Evolutionary conservation across 1,140 invertebrate species (phyloP), one percentile per base, ranked within the genome.

Genomic region (Drosophila repleta): DNA sequence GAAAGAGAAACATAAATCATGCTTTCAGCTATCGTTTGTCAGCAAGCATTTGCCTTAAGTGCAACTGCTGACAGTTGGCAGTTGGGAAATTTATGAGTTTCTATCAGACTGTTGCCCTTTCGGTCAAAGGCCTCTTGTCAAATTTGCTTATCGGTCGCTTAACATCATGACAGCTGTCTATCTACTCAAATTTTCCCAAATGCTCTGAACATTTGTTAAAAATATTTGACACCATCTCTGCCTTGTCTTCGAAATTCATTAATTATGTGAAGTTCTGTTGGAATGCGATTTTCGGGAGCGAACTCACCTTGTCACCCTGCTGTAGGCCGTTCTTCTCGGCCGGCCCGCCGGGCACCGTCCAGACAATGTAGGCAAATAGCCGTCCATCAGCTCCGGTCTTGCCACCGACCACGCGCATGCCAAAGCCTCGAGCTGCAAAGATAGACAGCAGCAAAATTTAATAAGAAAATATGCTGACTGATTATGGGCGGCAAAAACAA

Each of bases 381-480:
- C 95, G 94, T 4, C 97, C 97, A 91, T 97, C 96, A 3, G 94
- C 92, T 17, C 95, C 95, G 4, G 95, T 94, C 90, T 98, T 98
- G 15, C 97, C 97, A 4, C 97, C 97, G 4, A 98, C 97, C 3
- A 99, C 96, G 67, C 97, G 94, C 96, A 99, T 97, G 2, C 97
- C 97, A 87, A 98, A 97, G 62, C 97, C 97, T 82, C 96, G 94
- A 60, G 96, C 97, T 97, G 92, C 49, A 92, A 91, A 67, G 35
- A 67, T 11, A 43, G 55, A 77, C 67, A 70, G 70, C 60, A 58
- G 53, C 32, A 53, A 72, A 52, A 78, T 76, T 75, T 77, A 82
- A 72, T 79, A 77, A 85, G 73, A 74, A 75, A 73, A 72, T 74
- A 60, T 66, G 66, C 64, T 53, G 35, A 51, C 49, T 74, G 72